phyloP scores from a whole-genome alignment of 2,888 invertebrate genomes.

The Lochmaea crataegi region DNA sequence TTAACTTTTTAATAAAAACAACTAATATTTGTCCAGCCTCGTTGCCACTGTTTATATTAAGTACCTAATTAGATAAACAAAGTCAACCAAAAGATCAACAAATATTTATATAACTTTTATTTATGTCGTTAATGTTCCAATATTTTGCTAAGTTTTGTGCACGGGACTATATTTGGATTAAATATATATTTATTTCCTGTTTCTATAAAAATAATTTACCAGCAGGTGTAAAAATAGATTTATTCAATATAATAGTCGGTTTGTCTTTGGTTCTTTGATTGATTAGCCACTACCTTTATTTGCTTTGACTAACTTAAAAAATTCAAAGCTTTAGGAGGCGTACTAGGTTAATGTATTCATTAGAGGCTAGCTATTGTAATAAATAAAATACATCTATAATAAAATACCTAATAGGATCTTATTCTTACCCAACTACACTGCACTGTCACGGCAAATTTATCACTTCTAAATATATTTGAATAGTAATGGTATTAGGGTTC shows the following conservation, averaged over 20 bases:
- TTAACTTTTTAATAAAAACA: slow-evolving; percentile 4
- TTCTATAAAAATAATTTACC: background rate
- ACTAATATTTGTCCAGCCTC: slow-evolving; percentile 9
- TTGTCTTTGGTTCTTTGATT: background rate
- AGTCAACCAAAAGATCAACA: slow-evolving; percentile 3
- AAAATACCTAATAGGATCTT: no score
- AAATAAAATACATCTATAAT: no score
- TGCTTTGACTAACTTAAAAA: background rate
- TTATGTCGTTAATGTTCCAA: background rate
- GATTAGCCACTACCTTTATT: background rate
- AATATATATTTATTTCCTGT: background rate
- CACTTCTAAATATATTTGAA: no score
- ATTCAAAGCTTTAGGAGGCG: background rate
- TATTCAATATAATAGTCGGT: no score
- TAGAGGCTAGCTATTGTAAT: no score
- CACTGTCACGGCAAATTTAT: no score
- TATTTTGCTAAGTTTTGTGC: no score
- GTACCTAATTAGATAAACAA: slow-evolving; percentile 9
- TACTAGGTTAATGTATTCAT: no score
- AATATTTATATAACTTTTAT: slow-evolving; percentile 2
- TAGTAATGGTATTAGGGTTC: no score
- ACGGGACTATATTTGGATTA: background rate
- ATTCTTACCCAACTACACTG: no score
- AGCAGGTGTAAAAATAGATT: no score
- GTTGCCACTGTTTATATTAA: background rate